Evolutionary conservation across 2,888 invertebrate genomes (phyloP).

Genomic region (Agrotis clavis): DNA sequence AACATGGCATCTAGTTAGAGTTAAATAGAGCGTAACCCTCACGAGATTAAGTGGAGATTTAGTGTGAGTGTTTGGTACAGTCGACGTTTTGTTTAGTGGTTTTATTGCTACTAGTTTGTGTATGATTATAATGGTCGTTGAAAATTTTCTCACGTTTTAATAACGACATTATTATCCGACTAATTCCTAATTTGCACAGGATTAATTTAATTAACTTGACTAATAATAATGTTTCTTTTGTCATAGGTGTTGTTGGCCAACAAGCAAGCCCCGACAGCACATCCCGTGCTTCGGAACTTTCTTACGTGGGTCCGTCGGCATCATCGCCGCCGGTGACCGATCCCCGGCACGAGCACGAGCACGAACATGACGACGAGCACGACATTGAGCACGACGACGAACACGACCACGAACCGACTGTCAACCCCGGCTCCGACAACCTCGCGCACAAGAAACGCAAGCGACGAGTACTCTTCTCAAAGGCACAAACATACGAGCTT

Average conservation of each 20-base stretch:
- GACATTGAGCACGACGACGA: conserved; percentile 92
- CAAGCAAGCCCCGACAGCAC: conserved; percentile 96
- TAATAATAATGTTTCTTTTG: conserved; percentile 67
- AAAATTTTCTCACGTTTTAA: conserved; percentile 40
- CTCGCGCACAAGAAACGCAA: conserved; percentile 96
- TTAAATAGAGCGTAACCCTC: conserved; percentile 84
- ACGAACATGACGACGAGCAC: conserved; percentile 86
- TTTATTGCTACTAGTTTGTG: conserved; percentile 61
- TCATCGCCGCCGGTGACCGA: conserved; percentile 82
- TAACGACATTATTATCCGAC: neutral
- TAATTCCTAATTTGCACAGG: conserved; percentile 15
- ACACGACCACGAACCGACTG: conserved; percentile 85
- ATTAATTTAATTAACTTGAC: neutral
- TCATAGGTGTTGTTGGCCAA: conserved; percentile 91
- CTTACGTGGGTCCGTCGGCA: conserved; percentile 88
- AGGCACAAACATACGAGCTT: conserved; percentile 98
- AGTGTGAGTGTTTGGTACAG: conserved; percentile 76
- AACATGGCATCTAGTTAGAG: conserved; percentile 77
- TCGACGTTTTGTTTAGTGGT: conserved; percentile 69
- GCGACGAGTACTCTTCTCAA: conserved; percentile 98
- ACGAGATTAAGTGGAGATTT: conserved; percentile 84
- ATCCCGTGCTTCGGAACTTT: conserved; percentile 95
- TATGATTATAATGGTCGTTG: conserved; percentile 39
- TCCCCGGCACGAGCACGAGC: conserved; percentile 79
- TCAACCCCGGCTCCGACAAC: conserved; percentile 82